Percentiles rank a stretch among this genome's conserved stretches.
Evolutionary conservation across 2,113 vertebrate species (phyloP).

Genomic region (Mobula hypostoma): DNA sequence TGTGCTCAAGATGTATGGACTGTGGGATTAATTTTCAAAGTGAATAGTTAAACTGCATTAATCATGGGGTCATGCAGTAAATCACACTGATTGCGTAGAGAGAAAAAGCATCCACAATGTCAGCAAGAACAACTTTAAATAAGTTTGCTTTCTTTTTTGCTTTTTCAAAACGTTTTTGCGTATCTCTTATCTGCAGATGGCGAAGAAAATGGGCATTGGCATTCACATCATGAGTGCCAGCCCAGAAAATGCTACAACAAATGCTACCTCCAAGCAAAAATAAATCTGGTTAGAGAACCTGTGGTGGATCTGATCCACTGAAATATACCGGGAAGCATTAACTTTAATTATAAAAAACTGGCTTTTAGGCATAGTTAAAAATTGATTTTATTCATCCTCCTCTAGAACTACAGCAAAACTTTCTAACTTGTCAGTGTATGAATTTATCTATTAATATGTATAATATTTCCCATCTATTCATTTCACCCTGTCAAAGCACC

Average conservation of each 20-base stretch:
- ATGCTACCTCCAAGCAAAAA: slow-evolving; percentile 4
- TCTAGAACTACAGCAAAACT: neutral
- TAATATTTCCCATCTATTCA: slow-evolving; percentile 30
- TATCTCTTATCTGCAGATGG: neutral
- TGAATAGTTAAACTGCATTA: neutral
- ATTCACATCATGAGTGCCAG: neutral
- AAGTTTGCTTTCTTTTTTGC: neutral
- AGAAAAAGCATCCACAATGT: neutral
- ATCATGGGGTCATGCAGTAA: neutral
- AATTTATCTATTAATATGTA: neutral
- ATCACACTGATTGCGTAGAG: neutral
- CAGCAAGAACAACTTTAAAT: neutral
- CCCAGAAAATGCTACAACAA: neutral
- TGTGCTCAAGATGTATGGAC: neutral
- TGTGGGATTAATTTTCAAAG: slow-evolving; percentile 5
- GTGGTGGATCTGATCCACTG: neutral
- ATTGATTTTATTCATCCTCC: neutral
- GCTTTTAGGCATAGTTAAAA: neutral
- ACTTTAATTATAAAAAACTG: slow-evolving; percentile 12
- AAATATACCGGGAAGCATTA: neutral
- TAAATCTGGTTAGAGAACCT: neutral
- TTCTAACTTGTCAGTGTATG: slow-evolving; percentile 25
- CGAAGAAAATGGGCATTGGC: neutral
- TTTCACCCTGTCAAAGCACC: slow-evolving; percentile 28
- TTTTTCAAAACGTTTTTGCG: neutral